Percentiles rank a stretch among this genome's conserved stretches.
phyloP scores from a whole-genome alignment of 2,888 invertebrate species.

The Ptilodon capucinus region DNA sequence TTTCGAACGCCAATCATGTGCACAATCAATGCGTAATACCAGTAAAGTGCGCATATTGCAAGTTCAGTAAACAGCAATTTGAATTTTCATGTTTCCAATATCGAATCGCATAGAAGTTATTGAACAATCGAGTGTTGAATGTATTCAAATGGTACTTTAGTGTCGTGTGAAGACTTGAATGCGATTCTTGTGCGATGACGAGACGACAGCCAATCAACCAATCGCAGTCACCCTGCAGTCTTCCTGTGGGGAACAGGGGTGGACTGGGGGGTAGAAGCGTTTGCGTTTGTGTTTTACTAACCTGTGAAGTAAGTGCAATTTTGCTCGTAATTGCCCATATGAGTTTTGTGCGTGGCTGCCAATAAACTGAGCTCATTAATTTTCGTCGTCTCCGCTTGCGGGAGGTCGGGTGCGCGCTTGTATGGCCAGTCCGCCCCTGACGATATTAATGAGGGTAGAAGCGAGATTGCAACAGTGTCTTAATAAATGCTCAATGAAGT shows the following conservation, averaged over 20 bases:
- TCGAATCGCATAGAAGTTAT: slow-evolving; percentile 69
- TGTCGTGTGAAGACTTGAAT: slow-evolving; percentile 54
- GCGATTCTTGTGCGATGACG: slow-evolving; percentile 60
- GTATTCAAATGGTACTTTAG: slow-evolving; percentile 33
- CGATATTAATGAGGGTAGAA: slow-evolving; percentile 83
- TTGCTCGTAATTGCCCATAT: slow-evolving; percentile 82
- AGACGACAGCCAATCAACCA: slow-evolving; percentile 65
- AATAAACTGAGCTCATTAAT: slow-evolving; percentile 83
- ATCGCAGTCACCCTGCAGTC: slow-evolving; percentile 79
- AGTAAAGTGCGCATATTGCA: slow-evolving; percentile 40
- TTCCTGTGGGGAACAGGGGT: slow-evolving; percentile 81
- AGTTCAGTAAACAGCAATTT: slow-evolving; percentile 46
- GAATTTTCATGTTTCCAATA: slow-evolving; percentile 55
- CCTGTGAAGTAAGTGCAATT: slow-evolving; percentile 83
- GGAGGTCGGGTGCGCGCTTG: slow-evolving; percentile 82
- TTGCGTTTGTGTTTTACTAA: slow-evolving; percentile 79
- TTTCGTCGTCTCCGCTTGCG: slow-evolving; percentile 82
- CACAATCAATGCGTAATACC: slow-evolving; percentile 50
- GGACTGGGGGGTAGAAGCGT: slow-evolving; percentile 79
- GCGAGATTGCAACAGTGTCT: slow-evolving; percentile 79
- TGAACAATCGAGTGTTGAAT: slow-evolving; percentile 28
- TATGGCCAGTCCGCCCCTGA: slow-evolving; percentile 84
- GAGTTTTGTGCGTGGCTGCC: slow-evolving; percentile 83
- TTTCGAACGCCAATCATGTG: slow-evolving; percentile 56
- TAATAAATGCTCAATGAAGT: slow-evolving; percentile 72